Evolutionary conservation across 2,888 invertebrate species (phyloP), one percentile per base, ranked within the genome.

Genomic region (Coenonympha glycerion): DNA sequence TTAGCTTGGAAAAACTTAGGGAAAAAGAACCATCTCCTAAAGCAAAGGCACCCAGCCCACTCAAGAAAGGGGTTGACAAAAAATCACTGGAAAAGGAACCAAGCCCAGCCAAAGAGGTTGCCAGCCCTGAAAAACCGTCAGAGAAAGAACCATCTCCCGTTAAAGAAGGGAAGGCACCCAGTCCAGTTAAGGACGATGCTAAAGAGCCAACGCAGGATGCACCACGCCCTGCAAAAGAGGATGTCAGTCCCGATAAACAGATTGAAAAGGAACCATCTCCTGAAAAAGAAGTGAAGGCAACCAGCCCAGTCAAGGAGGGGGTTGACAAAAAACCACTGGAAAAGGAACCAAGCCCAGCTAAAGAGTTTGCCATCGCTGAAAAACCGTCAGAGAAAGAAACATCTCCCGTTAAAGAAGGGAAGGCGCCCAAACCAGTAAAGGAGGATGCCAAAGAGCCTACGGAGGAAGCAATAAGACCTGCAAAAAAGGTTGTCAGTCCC

Each of bases 101-200:
- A 15, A 59, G 54, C 11, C 40, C 45, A 4, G n/a, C 34, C 1
- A 48, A 53, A 8, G 53, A 49, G 4, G 3, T 19, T 9, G 1
- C 9, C 0, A 1, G 18, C n/a, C 8, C 36, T 2, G 21, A 40
- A 13, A 54, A 55, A 15, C 19, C 46, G 36, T 6, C n/a, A 18
- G 0, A 11, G 5, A 28, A 47, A 2, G 47, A 54, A 6, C 19
- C 40, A 13, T 55, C 55, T 22, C 53, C 60, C 24, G 47, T 52
- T 0, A 42, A 55, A 31, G 56, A 59, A 22, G 50, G 39, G 1
- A 47, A 53, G 2, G 3, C 31, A 15, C 31, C 31, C 3, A 31
- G 31, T 2, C 31, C 15, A 6, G 6, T 15, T 1, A 15, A 31
- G 13, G 16, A n/a, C 2, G 41, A 24, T 4, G 8, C 24, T 2